phyloP scores from a whole-genome alignment of 1,140 invertebrate species.

The Euglossa dilemma region DNA sequence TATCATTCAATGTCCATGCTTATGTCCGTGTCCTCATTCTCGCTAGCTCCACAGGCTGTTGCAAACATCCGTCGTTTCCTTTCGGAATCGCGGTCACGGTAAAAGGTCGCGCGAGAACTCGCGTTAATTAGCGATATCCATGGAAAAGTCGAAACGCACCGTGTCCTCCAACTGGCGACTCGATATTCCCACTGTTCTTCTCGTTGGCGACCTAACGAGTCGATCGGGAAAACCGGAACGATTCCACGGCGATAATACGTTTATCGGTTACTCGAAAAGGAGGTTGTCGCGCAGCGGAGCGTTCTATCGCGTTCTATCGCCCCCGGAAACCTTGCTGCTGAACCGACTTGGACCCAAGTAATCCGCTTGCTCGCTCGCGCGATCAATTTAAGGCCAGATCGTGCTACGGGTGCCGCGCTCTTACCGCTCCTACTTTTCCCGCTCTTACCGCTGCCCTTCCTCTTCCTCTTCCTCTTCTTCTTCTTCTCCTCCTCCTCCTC shows the following conservation, averaged over 20 bases:
- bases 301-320: not conserved
- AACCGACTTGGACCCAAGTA: conserved; percentile 69
- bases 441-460: not conserved
- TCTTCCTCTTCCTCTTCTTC: not conserved
- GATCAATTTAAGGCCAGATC: conserved; percentile 73
- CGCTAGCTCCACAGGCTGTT: not conserved
- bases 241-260: not conserved
- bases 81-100: too few species aligned
- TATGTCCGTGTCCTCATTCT: not conserved
- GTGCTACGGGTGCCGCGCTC: conserved; percentile 28
- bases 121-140: too few species aligned
- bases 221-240: not conserved
- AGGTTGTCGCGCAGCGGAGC: not conserved
- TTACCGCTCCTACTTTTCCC: conserved; percentile 24
- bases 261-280: not conserved
- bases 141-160: too few species aligned
- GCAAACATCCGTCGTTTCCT: not conserved
- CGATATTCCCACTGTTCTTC: too few species aligned
- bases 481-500: not conserved
- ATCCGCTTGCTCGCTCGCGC: conserved; percentile 63
- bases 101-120: too few species aligned
- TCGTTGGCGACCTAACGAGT: too few species aligned
- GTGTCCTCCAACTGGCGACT: too few species aligned
- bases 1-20: not conserved
- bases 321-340: conserved; percentile 46